Evolutionary conservation across 2,797 vertebrate species (phyloP).

Genomic region (Sparidentex hasta): DNA sequence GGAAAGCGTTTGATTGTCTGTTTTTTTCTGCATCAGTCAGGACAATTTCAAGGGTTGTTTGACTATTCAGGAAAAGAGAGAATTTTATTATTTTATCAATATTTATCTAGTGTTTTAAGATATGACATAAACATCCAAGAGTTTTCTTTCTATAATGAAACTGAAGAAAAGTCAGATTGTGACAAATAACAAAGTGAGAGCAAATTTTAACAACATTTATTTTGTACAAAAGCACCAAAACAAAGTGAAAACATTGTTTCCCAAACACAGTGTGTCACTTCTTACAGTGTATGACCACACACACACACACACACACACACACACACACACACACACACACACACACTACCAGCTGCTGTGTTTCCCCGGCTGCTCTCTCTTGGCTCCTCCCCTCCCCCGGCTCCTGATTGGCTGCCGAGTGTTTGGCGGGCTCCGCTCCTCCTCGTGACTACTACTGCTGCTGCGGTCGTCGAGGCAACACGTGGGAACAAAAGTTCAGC

Average conservation of each 20-base stretch:
- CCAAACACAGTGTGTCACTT: slow-evolving; percentile 10
- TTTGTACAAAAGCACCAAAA: background rate
- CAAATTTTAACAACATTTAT: no score
- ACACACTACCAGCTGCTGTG: slow-evolving; percentile 48
- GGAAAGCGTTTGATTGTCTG: no score
- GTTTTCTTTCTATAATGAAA: background rate
- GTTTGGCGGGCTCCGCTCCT: slow-evolving; percentile 69
- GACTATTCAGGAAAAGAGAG: no score
- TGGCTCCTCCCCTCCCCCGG: slow-evolving; percentile 17
- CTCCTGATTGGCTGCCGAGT: slow-evolving; percentile 58
- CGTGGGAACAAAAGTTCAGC: slow-evolving; percentile 68
- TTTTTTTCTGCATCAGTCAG: no score
- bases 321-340: slow-evolving; percentile 37
- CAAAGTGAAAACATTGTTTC: background rate
- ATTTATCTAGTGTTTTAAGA: no score
- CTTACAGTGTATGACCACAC: slow-evolving; percentile 48
- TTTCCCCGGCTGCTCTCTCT: background rate
- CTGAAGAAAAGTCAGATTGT: background rate
- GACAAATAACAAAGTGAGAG: background rate
- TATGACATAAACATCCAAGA: background rate
- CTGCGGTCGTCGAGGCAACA: slow-evolving; percentile 13
- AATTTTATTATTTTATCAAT: no score
- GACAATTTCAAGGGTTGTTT: no score
- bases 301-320: slow-evolving; percentile 29
- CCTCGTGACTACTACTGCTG: slow-evolving; percentile 51